Conservation (phyloP, 1,140 invertebrate genomes). For the Monochamus saltuarius region DNA sequence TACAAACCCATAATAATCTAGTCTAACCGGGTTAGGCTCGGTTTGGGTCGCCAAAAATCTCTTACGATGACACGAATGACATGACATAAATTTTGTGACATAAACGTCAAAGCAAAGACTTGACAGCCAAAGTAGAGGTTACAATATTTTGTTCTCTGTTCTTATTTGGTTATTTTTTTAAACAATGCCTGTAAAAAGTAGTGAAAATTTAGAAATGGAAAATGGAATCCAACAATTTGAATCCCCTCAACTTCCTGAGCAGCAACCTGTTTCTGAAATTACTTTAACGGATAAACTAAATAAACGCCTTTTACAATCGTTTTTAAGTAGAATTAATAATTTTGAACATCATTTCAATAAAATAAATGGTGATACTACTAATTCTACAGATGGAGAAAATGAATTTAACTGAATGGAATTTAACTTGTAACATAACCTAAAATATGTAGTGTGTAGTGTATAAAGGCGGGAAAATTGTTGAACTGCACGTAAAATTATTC, state of each 20-base stretch:
- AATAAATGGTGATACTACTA: conserved; percentile 14
- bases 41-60: no score
- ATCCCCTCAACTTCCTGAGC: not conserved
- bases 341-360: conserved; percentile 25
- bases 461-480: conserved; percentile 18
- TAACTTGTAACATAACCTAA: conserved; percentile 30
- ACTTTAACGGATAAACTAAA: conserved; percentile 65
- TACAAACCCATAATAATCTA: no score
- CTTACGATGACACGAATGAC: no score
- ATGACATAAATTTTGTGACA: no score
- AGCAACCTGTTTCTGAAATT: conserved; percentile 51
- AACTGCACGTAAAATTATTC: no score
- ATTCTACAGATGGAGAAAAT: conserved; percentile 5
- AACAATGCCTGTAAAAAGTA: conserved; percentile 25
- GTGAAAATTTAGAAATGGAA: conserved; percentile 9
- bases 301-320: conserved; percentile 61
- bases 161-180: not conserved
- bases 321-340: conserved; percentile 61
- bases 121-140: no score
- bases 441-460: no score
- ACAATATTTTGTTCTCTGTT: not conserved
- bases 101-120: no score
- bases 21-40: no score
- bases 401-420: conserved; percentile 21
- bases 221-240: conserved; percentile 12